Evolutionary conservation across 2,888 invertebrate genomes (phyloP).

Genomic region (Amiota minor): DNA sequence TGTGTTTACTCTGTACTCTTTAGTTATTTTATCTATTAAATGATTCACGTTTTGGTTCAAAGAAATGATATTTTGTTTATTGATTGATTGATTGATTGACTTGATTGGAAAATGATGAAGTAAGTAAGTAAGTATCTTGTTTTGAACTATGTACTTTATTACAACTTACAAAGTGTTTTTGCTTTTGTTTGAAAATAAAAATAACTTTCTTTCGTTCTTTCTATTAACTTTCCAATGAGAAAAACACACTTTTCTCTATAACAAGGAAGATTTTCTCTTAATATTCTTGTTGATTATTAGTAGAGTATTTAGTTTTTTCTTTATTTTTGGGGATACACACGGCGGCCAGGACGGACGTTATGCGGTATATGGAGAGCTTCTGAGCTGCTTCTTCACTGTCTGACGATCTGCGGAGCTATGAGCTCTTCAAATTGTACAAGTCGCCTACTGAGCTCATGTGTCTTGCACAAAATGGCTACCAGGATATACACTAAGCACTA

Average conservation of each 20-base stretch:
- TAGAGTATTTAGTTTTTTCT: not conserved
- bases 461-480: conserved; percentile 61
- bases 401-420: conserved; percentile 74
- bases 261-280: no score
- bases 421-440: conserved; percentile 64
- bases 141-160: conserved; percentile 13
- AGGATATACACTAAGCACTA: conserved; percentile 30
- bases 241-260: no score
- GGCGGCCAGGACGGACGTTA: conserved; percentile 59
- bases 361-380: conserved; percentile 34
- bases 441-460: conserved; percentile 66
- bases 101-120: conserved; percentile 35
- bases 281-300: not conserved
- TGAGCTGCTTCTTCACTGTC: conserved; percentile 73
- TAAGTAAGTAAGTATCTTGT: conserved; percentile 29
- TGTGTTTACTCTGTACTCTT: no score
- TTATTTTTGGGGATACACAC: conserved; percentile 13
- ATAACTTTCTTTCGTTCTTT: not conserved
- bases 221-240: not conserved
- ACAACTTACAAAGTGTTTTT: conserved; percentile 46
- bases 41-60: conserved; percentile 6
- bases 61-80: conserved; percentile 20
- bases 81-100: conserved; percentile 17
- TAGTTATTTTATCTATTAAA: not conserved
- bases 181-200: not conserved